Evolutionary conservation across 2,797 vertebrate species (phyloP), one percentile per base, ranked within the genome.

Genomic region (Paratrypauchen microcephalus): DNA sequence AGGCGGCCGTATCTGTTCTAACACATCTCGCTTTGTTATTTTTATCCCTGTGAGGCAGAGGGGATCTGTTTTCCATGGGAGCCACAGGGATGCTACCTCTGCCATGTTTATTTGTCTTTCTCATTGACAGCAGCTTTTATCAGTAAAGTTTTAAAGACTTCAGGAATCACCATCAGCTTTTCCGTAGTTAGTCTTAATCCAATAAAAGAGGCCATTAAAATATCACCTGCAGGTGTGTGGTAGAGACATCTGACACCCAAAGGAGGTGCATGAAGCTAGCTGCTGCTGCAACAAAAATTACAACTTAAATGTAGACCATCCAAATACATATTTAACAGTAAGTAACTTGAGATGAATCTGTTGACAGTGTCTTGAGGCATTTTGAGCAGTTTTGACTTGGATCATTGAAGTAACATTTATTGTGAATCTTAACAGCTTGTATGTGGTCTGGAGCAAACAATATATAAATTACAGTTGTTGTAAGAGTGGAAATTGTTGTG

Each of bases 101-200:
- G 6, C 70, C 74, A 84, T 84, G 89, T 88, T 86, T 92, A 86
- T 91, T 90, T 92, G 76, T 89, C 83, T 91, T 90, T 84, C 74
- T 70, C 71, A 70, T 55, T 83, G 85, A 85, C 83, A 84, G 75
- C 78, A 74, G 73, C 80, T 85, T 79, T 86, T 87, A 83, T 88
- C 88, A 86, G 80, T 82, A n/a, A 48, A 72, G 64, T 73, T 79
- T 50, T 64, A 64, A 68, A 72, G 41, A 70, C 68, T 47, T 59
- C 69, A 71, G 65, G 70, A 87, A 79, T 85, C 69, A 81, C 72
- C 69, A 19, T 52, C 76, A 65, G 66, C 61, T 66, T 63, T 71
- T 79, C 56, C 36, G 16, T 65, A 39, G 78, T 23, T 75, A 75
- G 75, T 80, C 74, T 81, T 72, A 82, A 84, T 83, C 73, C 75